Conservation (phyloP, 2,113 vertebrate species). For the Apus apus region DNA sequence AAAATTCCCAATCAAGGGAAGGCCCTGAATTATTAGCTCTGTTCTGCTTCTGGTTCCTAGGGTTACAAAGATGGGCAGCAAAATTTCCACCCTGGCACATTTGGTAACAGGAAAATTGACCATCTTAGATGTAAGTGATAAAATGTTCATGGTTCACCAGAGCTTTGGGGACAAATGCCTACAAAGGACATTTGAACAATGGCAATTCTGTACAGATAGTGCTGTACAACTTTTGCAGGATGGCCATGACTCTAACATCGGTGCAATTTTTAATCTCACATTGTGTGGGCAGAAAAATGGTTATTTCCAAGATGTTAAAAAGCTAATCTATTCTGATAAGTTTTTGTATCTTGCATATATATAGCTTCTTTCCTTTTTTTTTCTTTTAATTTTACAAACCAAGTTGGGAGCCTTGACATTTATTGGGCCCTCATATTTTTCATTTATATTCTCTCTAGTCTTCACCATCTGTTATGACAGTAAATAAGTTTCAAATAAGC, state of each 20-base stretch:
- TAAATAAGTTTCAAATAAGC: constrained; percentile 73
- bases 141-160: neutral
- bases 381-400: constrained; percentile 58
- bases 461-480: constrained; percentile 73
- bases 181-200: neutral
- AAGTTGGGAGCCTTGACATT: constrained; percentile 69
- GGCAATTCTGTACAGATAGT: neutral
- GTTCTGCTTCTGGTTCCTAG: neutral
- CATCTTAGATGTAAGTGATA: neutral
- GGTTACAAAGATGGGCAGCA: neutral
- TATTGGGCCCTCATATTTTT: constrained; percentile 74
- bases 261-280: constrained; percentile 4
- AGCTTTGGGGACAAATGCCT: neutral
- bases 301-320: constrained; percentile 62
- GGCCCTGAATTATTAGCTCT: neutral
- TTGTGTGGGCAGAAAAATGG: constrained; percentile 53
- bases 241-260: neutral
- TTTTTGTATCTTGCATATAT: constrained; percentile 57
- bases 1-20: neutral
- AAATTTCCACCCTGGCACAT: neutral
- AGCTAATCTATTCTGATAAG: constrained; percentile 64
- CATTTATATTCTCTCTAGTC: constrained; percentile 73
- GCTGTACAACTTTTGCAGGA: neutral
- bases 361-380: constrained; percentile 31
- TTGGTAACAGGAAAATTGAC: neutral